Conservation (phyloP, 2,888 invertebrate genomes). For the Xestia c-nigrum region DNA sequence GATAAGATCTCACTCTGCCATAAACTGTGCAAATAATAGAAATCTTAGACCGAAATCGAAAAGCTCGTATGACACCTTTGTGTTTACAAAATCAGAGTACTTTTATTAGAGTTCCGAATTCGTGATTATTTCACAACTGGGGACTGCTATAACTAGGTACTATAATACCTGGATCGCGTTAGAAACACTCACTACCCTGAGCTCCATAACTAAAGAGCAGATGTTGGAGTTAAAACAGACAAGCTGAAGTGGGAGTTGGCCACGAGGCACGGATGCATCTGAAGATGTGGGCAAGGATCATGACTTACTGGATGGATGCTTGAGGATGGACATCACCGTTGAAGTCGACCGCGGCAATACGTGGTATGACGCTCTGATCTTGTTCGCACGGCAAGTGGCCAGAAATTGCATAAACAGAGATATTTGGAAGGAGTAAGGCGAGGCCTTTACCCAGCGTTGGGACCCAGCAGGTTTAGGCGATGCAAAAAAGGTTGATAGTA, state of each 20-base stretch:
- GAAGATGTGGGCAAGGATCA: not conserved
- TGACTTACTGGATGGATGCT: not conserved
- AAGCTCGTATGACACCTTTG: no score
- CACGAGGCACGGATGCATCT: not conserved
- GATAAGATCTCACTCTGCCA: no score
- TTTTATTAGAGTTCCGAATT: no score
- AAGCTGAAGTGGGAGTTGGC: not conserved
- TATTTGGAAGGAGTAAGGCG: not conserved
- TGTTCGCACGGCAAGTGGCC: not conserved
- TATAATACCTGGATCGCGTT: no score
- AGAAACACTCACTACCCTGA: no score
- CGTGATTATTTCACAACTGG: no score
- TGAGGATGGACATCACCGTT: not conserved
- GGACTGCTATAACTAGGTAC: no score
- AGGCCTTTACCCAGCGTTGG: not conserved
- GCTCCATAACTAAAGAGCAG: no score
- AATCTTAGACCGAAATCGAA: no score
- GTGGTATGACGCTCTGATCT: not conserved
- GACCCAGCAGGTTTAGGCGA: not conserved
- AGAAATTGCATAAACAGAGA: not conserved
- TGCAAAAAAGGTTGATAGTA: not conserved
- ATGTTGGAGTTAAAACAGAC: not conserved
- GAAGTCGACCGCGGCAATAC: not conserved
- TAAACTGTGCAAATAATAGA: no score
- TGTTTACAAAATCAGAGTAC: no score